Evolutionary conservation across 2,888 invertebrate genomes (phyloP).

Genomic region (Nephrocerus scutellatus): DNA sequence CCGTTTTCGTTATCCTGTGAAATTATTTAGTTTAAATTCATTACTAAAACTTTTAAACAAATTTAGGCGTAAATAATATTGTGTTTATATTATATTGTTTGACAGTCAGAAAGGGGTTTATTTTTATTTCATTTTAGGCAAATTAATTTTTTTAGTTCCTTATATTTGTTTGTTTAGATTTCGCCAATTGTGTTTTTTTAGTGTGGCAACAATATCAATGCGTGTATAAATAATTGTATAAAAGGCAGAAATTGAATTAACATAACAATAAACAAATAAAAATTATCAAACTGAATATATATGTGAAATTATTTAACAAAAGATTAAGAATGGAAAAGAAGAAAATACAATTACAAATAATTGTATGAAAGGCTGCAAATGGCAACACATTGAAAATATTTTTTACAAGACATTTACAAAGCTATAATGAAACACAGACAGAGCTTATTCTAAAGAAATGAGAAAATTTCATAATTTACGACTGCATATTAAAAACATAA

Average conservation of each 20-base stretch:
- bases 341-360: neutral
- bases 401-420: neutral
- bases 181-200: no score
- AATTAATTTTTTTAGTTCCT: no score
- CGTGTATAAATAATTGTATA: no score
- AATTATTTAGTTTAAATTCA: constrained; percentile 1
- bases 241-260: neutral
- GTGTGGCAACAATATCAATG: no score
- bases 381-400: no score
- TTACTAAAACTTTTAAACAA: no score
- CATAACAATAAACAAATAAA: neutral
- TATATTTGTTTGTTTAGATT: no score
- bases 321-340: neutral
- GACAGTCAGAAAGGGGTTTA: no score
- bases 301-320: neutral
- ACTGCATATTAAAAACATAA: no score
- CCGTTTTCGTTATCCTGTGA: constrained; percentile 63
- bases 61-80: no score
- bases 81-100: no score
- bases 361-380: neutral
- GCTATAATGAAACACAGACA: neutral
- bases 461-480: no score
- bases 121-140: neutral
- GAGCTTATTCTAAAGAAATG: constrained; percentile 2
- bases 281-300: neutral